Evolutionary conservation across 2,888 invertebrate genomes (phyloP), one percentile per base, ranked within the genome.

Genomic region (Heteromurus nitidus): DNA sequence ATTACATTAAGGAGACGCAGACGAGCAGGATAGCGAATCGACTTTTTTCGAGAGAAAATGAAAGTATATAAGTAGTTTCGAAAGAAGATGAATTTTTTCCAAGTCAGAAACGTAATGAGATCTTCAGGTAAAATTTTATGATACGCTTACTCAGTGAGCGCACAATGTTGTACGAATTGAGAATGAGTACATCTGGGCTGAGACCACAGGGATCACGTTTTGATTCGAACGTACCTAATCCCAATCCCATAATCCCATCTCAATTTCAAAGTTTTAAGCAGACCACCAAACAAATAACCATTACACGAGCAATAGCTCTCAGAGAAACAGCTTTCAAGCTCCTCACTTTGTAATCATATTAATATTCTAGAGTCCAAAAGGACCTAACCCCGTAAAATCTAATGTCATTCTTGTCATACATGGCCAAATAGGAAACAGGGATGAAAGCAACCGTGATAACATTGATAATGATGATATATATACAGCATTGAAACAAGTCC

Each of bases 201-300:
- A 36, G 36, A 9, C 13, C 36, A 36, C 36, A 36, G 13, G 9
- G 9, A 36, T 36, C 36, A 36, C 13, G 7, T 36, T 36, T 13
- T 36, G n/a, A n/a, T n/a, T n/a, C n/a, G n/a, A n/a, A n/a, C n/a
- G n/a, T n/a, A n/a, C n/a, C n/a, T n/a, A n/a, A n/a, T n/a, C n/a
- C n/a, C n/a, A n/a, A n/a, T n/a, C n/a, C n/a, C n/a, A n/a, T n/a
- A 55, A 55, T 55, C 55, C 55, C 24, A 55, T 22, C 55, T 22
- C 24, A 22, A 55, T 55, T 24, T 2, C 3, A 60, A n/a, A 26
- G 26, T 30, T 60, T 60, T 30, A 28, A 60, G 5, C 30, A 60
- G 7, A 30, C 9, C 20, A 5, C 28, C n/a, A 60, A 60, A 60
- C 60, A n/a, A 60, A 60, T 60, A 60, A 60, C 28, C 60, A 28